phyloP scores from a whole-genome alignment of 2,113 vertebrate genomes.

The Euleptes europaea region DNA sequence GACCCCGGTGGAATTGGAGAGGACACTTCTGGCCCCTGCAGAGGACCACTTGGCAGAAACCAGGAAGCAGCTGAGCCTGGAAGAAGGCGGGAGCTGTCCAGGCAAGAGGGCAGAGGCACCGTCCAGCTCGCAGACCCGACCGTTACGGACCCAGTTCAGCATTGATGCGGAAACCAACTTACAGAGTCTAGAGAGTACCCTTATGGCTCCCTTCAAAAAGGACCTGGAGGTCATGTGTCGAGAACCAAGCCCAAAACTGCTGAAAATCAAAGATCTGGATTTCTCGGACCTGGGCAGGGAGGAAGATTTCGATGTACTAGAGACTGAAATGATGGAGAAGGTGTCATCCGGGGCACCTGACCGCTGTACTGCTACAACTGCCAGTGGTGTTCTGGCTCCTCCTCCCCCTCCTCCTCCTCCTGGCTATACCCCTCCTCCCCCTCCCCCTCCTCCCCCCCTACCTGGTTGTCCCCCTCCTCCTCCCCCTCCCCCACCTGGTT shows the following conservation, averaged over 20 bases:
- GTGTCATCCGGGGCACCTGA: slow-evolving; percentile 46
- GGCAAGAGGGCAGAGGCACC: slow-evolving; percentile 34
- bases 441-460: slow-evolving; percentile 11
- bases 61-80: background rate
- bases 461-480: slow-evolving; percentile 31
- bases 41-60: background rate
- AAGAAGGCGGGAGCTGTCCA: accelerated
- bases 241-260: slow-evolving; percentile 66
- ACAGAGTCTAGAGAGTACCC: slow-evolving; percentile 74
- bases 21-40: slow-evolving; percentile 6
- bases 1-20: background rate
- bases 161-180: slow-evolving; percentile 78
- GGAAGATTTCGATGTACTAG: slow-evolving; percentile 89
- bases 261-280: slow-evolving; percentile 93
- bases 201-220: slow-evolving; percentile 74
- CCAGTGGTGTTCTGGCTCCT: slow-evolving; percentile 41
- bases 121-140: slow-evolving; percentile 53
- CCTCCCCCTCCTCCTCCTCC: slow-evolving; percentile 60
- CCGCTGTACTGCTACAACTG: slow-evolving; percentile 27
- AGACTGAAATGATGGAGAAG: slow-evolving; percentile 68
- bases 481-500: slow-evolving; percentile 28
- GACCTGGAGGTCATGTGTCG: slow-evolving; percentile 72
- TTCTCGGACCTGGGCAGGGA: slow-evolving; percentile 94
- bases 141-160: slow-evolving; percentile 75
- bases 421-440: slow-evolving; percentile 25